Evolutionary conservation across 1,140 invertebrate species (phyloP), one percentile per base, ranked within the genome.

Genomic region (Drosophila erecta): DNA sequence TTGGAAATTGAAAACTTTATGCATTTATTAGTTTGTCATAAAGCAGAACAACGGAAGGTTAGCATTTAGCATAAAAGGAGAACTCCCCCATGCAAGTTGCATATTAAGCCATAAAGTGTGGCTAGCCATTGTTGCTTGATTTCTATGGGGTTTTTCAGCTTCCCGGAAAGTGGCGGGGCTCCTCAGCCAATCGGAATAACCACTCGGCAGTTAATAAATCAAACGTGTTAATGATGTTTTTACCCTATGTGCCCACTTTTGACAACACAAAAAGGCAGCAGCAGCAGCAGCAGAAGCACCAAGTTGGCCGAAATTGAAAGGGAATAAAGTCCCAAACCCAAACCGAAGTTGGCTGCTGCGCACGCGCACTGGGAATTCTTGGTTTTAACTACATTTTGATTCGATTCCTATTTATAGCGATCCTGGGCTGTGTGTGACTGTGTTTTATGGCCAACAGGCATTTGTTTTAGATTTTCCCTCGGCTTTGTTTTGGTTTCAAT

Each of bases 171-270:
- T 85, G 70, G 41, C 56, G 55, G 35, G 60, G 64, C n/a, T 30
- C 24, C 43, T 14, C 43, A 4, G 24, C 24, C 59, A 69, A 70
- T 50, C 64, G 61, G 61, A 38, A 46, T 67, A 46, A 4, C 38
- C 71, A 85, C 75, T 86, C 81, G 77, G 62, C 81, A 91, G 89
- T 89, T 86, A 91, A 92, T 92, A 92, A 92, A 92, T 92, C 91
- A 92, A 86, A 91, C 73, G 74, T 86, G 90, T 92, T 92, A 92
- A 92, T 92, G 91, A 92, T 92, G 91, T 91, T 92, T 87, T 90
- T 90, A 87, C 85, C 87, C 81, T 67, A 65, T 75, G 83, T 87
- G 83, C 83, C 83, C 83, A 86, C 83, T 79, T 85, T 83, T 79
- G 83, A 87, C 83, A 85, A 86, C 81, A 65, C 72, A 76, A 64